Base-by-base conservation (phyloP, 2,113 vertebrate genomes). In the Plectropomus leopardus region DNA sequence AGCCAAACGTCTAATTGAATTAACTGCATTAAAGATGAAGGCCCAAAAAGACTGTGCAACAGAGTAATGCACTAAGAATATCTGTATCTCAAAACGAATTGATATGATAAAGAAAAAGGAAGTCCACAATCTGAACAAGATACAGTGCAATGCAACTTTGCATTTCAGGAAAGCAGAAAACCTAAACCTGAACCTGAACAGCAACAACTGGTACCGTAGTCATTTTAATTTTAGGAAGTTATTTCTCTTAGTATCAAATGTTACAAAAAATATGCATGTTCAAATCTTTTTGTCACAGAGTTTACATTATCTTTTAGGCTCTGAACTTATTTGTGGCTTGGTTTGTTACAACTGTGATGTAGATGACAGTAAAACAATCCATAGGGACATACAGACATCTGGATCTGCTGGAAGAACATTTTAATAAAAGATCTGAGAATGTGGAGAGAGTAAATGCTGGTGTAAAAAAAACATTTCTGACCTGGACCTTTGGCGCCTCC, bases 401-500 rank as follows among this genome's bases (percentile, higher is more conserved):
- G 9, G 26, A 34, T 14, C 5, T 8, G 24, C 61, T 44, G 30
- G 32, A 23, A 69, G 44, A 16, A 40, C 28, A 40, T 28, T 60
- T 42, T 14, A 60, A 44, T 32, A 26, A 23, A 30, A 75, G 2
- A 44, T 16, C 47, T 34, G 7, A 30, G 17, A 8, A 23, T 21
- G 15, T 15, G 36, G 14, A 42, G 23, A 51, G 21, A 34, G 6
- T 36, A 30, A 58, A 61, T 55, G 67, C 4, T 30, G 30, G 26
- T 78, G 24, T 8, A 23, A 32, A 23, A n/a, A 36, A 73, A 51
- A 13, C 32, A 6, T 34, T 24, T 48, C 95, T 84, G 59, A 98
- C 98, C 98, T 89, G 98, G 98, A 50, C 98, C 98, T 94, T 96
- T 99, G 71, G 97, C 97, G 85, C 97, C 97, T 53, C 98, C 97